These are phyloP conservation scores for Nomada fucata DNA, from an alignment of 2,888 invertebrate species.

Conservation along the genomic window DNA sequence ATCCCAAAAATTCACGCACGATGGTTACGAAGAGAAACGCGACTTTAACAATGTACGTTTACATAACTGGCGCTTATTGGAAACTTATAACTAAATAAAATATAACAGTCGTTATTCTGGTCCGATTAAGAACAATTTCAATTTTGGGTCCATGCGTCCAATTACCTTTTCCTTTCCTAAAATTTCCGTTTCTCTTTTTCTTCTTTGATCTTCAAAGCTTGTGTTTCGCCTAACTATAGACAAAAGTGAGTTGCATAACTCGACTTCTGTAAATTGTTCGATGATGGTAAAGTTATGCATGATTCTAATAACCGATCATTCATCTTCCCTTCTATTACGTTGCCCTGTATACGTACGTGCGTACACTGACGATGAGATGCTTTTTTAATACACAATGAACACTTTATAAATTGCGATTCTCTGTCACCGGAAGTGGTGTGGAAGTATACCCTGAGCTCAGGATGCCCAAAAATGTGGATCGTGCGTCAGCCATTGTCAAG, in stretches of 20 bases:
- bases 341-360: not conserved
- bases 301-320: slow-evolving; percentile 33
- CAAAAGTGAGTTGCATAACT: slow-evolving; percentile 27
- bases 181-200: not conserved
- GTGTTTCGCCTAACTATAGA: slow-evolving; percentile 24
- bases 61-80: slow-evolving; percentile 27
- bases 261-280: slow-evolving; percentile 9
- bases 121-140: slow-evolving; percentile 54
- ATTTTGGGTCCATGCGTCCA: slow-evolving; percentile 55
- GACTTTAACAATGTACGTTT: slow-evolving; percentile 36
- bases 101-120: slow-evolving; percentile 56
- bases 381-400: slow-evolving; percentile 52
- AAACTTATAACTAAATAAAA: slow-evolving; percentile 59
- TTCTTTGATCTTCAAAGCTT: not conserved
- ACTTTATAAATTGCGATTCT: slow-evolving; percentile 58
- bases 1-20: slow-evolving; percentile 34
- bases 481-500: slow-evolving; percentile 18
- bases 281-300: slow-evolving; percentile 37
- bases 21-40: slow-evolving; percentile 32
- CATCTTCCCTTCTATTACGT: slow-evolving; percentile 1
- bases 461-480: slow-evolving; percentile 52
- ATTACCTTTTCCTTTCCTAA: slow-evolving; percentile 16
- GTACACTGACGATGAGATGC: slow-evolving; percentile 42
- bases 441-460: slow-evolving; percentile 62
- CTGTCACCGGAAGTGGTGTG: slow-evolving; percentile 54